Percentiles rank a stretch among this genome's conserved stretches.
Conservation (phyloP, 2,888 invertebrate species). For the Autographa gamma region DNA sequence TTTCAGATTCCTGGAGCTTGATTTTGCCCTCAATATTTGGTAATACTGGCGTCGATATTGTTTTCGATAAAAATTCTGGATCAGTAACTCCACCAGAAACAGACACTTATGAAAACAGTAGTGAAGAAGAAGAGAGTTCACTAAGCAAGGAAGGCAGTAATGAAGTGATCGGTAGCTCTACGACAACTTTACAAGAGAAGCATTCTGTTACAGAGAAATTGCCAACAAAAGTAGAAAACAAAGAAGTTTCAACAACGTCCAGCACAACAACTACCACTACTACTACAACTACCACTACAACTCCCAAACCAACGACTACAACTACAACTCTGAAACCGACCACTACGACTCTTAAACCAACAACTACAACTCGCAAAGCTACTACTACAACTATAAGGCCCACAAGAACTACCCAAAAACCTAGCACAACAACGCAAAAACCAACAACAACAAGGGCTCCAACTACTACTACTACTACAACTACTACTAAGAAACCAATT, state of each 20-base stretch:
- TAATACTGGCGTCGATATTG: conserved; percentile 90
- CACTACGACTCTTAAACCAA: conserved; percentile 39
- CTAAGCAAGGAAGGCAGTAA: conserved; percentile 75
- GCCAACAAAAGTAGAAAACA: conserved; percentile 45
- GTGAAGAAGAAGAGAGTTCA: conserved; percentile 67
- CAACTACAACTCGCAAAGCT: conserved; percentile 39
- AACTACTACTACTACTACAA: conserved; percentile 35
- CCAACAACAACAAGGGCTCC: conserved; percentile 50
- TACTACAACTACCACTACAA: conserved; percentile 52
- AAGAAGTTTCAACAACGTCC: conserved; percentile 50
- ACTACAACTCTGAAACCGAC: conserved; percentile 45
- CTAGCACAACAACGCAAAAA: conserved; percentile 38
- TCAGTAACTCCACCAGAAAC: conserved; percentile 81
- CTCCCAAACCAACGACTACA: conserved; percentile 53
- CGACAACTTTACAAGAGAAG: conserved; percentile 57
- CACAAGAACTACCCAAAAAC: conserved; percentile 34
- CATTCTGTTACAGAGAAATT: conserved; percentile 56
- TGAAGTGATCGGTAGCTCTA: conserved; percentile 66
- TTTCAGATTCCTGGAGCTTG: conserved; percentile 94
- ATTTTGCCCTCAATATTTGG: conserved; percentile 94
- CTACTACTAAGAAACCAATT: conserved; percentile 38
- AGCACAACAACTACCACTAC: conserved; percentile 47
- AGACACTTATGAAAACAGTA: conserved; percentile 75
- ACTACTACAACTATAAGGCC: conserved; percentile 41
- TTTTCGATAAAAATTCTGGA: conserved; percentile 85